Evolutionary conservation across 2,888 invertebrate species (phyloP).

Genomic region (Endomychus coccineus): DNA sequence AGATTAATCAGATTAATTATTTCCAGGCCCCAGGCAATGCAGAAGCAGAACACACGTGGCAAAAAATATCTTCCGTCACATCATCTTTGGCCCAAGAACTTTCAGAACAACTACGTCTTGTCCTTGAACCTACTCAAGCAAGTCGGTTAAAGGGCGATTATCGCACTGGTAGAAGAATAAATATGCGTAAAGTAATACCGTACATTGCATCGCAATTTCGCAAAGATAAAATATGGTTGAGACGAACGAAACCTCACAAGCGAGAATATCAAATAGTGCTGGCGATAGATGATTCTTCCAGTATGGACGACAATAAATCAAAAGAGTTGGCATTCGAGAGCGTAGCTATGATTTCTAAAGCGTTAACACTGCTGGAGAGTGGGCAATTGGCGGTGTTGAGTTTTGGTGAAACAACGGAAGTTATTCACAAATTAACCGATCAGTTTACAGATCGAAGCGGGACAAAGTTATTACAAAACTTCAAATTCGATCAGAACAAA

Average conservation of each 20-base stretch:
- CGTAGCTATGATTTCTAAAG: slow-evolving; percentile 82
- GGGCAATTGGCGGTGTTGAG: slow-evolving; percentile 88
- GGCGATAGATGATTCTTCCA: slow-evolving; percentile 92
- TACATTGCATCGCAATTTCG: slow-evolving; percentile 99
- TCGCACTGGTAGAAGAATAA: slow-evolving; percentile 91
- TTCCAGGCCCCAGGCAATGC: slow-evolving; percentile 37
- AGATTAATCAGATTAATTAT: slow-evolving; percentile 2
- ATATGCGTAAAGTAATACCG: slow-evolving; percentile 97
- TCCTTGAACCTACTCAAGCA: slow-evolving; percentile 92
- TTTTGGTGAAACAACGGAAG: slow-evolving; percentile 76
- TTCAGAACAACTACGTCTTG: slow-evolving; percentile 87
- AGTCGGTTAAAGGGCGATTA: slow-evolving; percentile 92
- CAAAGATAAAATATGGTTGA: slow-evolving; percentile 98
- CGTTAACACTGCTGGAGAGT: slow-evolving; percentile 85
- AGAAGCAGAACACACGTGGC: slow-evolving; percentile 54
- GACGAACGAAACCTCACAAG: slow-evolving; percentile 90
- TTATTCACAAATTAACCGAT: slow-evolving; percentile 83
- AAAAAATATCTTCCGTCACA: slow-evolving; percentile 52
- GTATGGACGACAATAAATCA: slow-evolving; percentile 83
- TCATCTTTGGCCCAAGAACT: slow-evolving; percentile 69
- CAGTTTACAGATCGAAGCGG: slow-evolving; percentile 85
- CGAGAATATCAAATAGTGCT: slow-evolving; percentile 93
- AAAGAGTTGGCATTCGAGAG: slow-evolving; percentile 93
- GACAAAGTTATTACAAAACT: slow-evolving; percentile 67
- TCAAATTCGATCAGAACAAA: slow-evolving; percentile 84